Base-by-base conservation (phyloP, 2,797 vertebrate genomes). In the Ispidina lecontei region DNA sequence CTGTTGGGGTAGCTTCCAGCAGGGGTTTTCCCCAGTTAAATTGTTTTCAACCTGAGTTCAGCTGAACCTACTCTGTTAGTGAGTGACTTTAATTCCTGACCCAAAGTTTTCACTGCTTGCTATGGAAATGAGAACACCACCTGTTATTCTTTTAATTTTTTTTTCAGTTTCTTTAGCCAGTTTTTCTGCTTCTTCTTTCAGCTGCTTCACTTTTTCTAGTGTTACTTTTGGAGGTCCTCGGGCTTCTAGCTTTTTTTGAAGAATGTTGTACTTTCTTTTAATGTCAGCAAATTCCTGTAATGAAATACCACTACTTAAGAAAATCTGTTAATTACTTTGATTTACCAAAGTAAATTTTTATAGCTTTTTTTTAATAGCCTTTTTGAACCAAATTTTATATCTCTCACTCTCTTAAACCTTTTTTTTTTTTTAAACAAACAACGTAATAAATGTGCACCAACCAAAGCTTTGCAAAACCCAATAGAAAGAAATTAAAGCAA, bases 101-200 rank as follows among this genome's bases (percentile, higher is more conserved):
- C 51, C 25, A 84, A 28, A 33, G 25, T 79, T 69, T 84, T 71
- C 72, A 41, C 58, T 1, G 2, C 51, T 79, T 0, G 0, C 15
- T 87, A 7, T 80, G 41, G 62, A 89, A 87, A n/a, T 63, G 15
- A 74, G 25, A 88, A 73, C 12, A 55, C 33, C 95, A 98, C 98
- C 98, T 98, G 97, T 93, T 95, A 98, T 97, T 94, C 97, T 96
- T 89, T 79, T 95, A 39, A 98, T 97, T 96, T 98, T 98, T 71
- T 98, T 96, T 79, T 98, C 97, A 68, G 98, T 92, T 39, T 98
- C 94, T 88, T 87, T 97, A 86, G 97, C 97, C 78, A 98, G 37
- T 33, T 96, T 97, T 95, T 98, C 95, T 14, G 97, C 98, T 72
- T 97, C 98, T 72, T 96, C 94, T 86, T 96, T 97, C 44, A 99